Evolutionary conservation across 2,888 invertebrate species (phyloP), one percentile per base, ranked within the genome.

Genomic region (Himalopsyche japonica): DNA sequence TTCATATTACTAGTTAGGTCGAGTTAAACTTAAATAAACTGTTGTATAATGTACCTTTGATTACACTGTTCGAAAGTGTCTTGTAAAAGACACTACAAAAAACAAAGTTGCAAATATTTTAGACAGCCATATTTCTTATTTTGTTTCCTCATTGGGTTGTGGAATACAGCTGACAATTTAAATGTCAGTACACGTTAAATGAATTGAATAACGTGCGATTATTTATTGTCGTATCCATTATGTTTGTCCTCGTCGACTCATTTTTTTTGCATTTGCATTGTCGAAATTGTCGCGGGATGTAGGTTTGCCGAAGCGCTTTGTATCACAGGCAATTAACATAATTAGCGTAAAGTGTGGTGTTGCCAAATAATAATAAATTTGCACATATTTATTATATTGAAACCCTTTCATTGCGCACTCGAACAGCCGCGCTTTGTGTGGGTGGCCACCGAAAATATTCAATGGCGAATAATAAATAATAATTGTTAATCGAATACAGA

Each of bases 291-390:
- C 70, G 27, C 70, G 24, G 27, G 20, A 70, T 70, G 77, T 43
- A 20, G 34, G 37, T 43, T 77, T 37, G 79, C 64, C 79, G 79
- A 79, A 82, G 57, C 70, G 24, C 82, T 79, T 79, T 82, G 49
- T 77, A 77, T 78, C 76, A 78, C 30, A 47, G 20, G 79, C 43
- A 70, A 82, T 79, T 49, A 83, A 30, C 47, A 83, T 83, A 83
- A 83, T 83, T 83, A 49, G 49, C 48, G 76, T 80, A 80, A 80
- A 83, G 37, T 32, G 37, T 20, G 15, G 24, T 34, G 70, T 84
- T 82, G 82, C 70, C 84, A 82, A 84, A 82, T 82, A 70, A 30
- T 70, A 70, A 70, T 70, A 70, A 70, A 70, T 70, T 70, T 30
- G 24, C 27, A 70, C 70, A 70, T 30, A 70, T 43, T 43, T 43